A percentile compares a stretch with the other conserved stretches of the same genome.
Evolutionary conservation across 2,888 invertebrate genomes (phyloP).

Genomic region (Plusia festucae): DNA sequence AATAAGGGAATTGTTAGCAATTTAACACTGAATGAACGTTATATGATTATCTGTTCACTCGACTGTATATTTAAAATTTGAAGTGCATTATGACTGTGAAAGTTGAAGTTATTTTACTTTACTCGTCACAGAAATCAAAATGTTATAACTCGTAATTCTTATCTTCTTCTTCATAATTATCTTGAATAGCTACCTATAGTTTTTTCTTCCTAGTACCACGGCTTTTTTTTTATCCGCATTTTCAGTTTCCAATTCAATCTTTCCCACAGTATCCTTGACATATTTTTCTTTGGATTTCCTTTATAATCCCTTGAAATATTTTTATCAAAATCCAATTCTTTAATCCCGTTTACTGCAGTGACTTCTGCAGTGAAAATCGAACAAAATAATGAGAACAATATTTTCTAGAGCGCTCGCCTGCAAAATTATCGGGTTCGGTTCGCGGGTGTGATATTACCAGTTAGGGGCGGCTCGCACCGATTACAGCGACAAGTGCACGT

Average conservation of each 20-base stretch:
- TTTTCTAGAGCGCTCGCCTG: constrained; percentile 61
- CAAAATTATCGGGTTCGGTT: constrained; percentile 65
- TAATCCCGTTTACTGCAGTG: constrained; percentile 41
- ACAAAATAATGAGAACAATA: constrained; percentile 59
- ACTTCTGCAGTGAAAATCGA: constrained; percentile 54
- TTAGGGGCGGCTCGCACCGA: constrained; percentile 65
- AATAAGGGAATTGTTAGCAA: not conserved
- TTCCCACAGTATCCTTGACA: not conserved
- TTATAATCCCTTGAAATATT: constrained; percentile 9
- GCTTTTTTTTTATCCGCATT: not conserved
- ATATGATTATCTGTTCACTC: too few species aligned
- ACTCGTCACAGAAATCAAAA: too few species aligned
- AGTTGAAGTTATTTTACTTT: too few species aligned
- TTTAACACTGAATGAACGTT: not conserved
- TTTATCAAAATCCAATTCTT: constrained; percentile 22
- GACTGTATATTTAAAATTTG: too few species aligned
- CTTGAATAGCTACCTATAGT: too few species aligned
- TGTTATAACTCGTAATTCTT: too few species aligned
- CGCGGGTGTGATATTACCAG: constrained; percentile 71
- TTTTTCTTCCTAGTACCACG: not conserved
- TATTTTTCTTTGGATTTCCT: not conserved
- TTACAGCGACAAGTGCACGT: constrained; percentile 66
- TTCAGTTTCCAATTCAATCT: not conserved
- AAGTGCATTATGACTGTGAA: too few species aligned
- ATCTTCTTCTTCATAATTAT: too few species aligned